These are phyloP conservation scores for Tachysurus vachellii DNA, from an alignment of 2,113 vertebrate species.

Conservation along the genomic window DNA sequence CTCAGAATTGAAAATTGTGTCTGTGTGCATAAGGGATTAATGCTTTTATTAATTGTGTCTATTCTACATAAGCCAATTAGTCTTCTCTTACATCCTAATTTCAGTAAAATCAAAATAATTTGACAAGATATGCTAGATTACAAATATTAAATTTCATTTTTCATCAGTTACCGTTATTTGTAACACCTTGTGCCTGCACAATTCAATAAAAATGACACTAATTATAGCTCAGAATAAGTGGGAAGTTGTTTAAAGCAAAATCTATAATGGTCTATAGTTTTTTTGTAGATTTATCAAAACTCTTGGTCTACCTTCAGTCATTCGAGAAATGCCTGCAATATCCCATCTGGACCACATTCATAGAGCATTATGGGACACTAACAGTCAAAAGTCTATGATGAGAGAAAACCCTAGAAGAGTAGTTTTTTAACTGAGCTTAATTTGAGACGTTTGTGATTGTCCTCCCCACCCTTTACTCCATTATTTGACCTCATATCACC, in stretches of 20 bases:
- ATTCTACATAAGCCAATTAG: neutral
- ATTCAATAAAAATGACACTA: neutral
- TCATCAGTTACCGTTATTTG: neutral
- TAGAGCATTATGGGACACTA: neutral
- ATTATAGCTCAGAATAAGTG: neutral
- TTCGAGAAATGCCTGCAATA: neutral
- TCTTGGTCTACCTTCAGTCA: neutral
- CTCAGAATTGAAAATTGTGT: constrained; percentile 10
- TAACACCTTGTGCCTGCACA: neutral
- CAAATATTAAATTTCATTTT: neutral
- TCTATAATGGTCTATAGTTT: neutral
- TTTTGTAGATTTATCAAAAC: neutral
- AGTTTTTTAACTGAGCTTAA: neutral
- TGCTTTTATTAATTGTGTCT: neutral
- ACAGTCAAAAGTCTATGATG: neutral
- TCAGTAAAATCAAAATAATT: neutral
- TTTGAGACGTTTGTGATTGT: neutral
- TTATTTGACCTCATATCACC: neutral
- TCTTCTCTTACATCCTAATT: too few relatives aligned
- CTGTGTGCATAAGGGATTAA: neutral
- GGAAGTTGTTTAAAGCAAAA: neutral
- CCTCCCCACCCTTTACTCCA: neutral
- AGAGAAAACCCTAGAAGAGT: neutral
- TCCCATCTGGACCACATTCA: neutral
- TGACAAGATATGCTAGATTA: neutral